Evolutionary conservation across 2,888 invertebrate species (phyloP).

Genomic region (Agrotis clavis): DNA sequence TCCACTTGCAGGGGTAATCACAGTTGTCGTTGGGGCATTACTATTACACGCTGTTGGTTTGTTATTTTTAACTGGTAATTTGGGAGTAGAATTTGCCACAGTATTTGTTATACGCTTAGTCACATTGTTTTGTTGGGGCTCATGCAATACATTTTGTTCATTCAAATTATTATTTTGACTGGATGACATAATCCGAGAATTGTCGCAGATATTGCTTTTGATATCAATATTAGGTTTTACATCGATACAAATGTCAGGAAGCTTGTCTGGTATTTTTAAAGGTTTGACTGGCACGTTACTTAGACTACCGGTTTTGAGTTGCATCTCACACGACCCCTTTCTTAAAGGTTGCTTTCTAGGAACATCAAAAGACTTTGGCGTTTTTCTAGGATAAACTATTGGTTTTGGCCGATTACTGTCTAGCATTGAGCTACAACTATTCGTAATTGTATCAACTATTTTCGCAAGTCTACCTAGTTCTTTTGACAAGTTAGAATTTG

Average conservation of each 20-base stretch:
- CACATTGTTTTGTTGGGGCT: neutral
- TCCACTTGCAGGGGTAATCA: conserved; percentile 3
- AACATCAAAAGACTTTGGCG: conserved; percentile 1
- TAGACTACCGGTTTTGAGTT: neutral
- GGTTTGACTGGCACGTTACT: neutral
- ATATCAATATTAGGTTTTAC: neutral
- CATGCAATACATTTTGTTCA: conserved; percentile 8
- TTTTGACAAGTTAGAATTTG: conserved; percentile 1
- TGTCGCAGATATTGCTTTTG: neutral
- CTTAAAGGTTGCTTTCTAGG: conserved; percentile 5
- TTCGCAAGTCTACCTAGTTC: conserved; percentile 3
- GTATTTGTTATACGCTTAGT: neutral
- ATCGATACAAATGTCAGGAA: conserved; percentile 11
- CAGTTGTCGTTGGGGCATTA: neutral
- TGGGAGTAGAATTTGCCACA: neutral
- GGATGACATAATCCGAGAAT: neutral
- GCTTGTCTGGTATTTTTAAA: neutral
- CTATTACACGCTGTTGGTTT: neutral
- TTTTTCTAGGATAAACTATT: conserved; percentile 7
- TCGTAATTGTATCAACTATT: conserved; percentile 25
- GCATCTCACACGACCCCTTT: neutral
- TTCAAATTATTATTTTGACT: conserved; percentile 11
- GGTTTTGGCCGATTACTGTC: conserved; percentile 6
- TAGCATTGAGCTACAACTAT: neutral
- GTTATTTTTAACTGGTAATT: neutral